phyloP scores from a whole-genome alignment of 2,888 invertebrate genomes.

The Parochlus steinenii region DNA sequence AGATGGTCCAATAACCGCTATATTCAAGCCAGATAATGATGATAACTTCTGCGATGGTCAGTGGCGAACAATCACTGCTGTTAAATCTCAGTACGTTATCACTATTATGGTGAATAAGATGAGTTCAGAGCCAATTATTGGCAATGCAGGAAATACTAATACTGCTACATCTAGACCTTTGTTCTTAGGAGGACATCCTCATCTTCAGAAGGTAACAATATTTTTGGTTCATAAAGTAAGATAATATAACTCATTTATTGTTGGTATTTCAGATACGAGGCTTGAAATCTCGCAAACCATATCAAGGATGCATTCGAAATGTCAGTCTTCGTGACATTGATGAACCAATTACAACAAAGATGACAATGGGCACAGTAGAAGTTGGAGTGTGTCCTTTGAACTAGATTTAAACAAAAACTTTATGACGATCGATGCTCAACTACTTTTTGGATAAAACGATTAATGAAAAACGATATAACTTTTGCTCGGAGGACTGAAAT shows the following conservation, averaged over 20 bases:
- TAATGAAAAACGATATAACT: no score
- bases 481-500: no score
- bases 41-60: constrained; percentile 80
- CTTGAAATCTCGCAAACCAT: constrained; percentile 50
- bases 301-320: constrained; percentile 64
- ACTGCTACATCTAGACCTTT: constrained; percentile 73
- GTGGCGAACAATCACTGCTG: constrained; percentile 75
- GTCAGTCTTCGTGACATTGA: constrained; percentile 41
- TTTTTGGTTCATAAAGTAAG: background rate
- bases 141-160: constrained; percentile 40
- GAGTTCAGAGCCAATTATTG: constrained; percentile 55
- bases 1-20: constrained; percentile 59
- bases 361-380: constrained; percentile 55
- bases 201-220: constrained; percentile 24
- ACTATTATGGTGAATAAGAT: constrained; percentile 72
- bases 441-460: no score
- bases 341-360: constrained; percentile 34
- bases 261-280: constrained; percentile 37
- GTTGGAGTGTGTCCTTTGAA: constrained; percentile 66
- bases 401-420: constrained; percentile 30
- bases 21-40: constrained; percentile 45
- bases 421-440: no score
- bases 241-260: background rate
- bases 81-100: constrained; percentile 82
- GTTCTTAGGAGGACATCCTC: constrained; percentile 79